A percentile compares a stretch with the other conserved stretches of the same genome.
Conservation (phyloP, 2,797 vertebrate genomes). For the Babyrousa celebensis region DNA sequence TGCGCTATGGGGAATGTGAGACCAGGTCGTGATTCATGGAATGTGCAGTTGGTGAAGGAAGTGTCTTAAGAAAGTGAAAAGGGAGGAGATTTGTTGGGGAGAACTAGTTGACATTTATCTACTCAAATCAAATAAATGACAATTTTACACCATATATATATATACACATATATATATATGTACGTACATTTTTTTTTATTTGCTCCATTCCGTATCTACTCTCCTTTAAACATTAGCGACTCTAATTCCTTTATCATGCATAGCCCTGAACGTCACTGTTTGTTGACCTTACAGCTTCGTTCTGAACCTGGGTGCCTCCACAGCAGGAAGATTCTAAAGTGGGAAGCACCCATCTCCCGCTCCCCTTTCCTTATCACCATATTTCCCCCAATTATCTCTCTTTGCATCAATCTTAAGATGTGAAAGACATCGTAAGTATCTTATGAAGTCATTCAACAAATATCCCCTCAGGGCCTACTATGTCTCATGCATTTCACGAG, state of each 20-base stretch:
- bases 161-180: too few relatives aligned
- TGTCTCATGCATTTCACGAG: neutral
- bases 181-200: neutral
- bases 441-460: slow-evolving; percentile 16
- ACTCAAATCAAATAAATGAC: neutral
- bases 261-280: neutral
- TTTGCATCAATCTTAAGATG: neutral
- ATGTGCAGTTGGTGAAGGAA: neutral
- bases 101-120: neutral
- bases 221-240: slow-evolving; percentile 24
- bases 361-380: neutral
- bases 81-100: neutral
- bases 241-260: neutral
- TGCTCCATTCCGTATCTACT: neutral
- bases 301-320: neutral
- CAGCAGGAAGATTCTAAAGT: neutral
- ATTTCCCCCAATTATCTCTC: neutral
- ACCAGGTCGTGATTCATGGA: neutral
- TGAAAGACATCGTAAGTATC: neutral
- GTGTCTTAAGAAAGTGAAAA: slow-evolving; percentile 18
- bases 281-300: neutral
- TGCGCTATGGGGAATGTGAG: neutral
- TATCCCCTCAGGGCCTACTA: neutral
- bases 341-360: neutral
- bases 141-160: neutral